Evolutionary conservation across 1,140 invertebrate genomes (phyloP).

Genomic region (Bradynema listronoti): DNA sequence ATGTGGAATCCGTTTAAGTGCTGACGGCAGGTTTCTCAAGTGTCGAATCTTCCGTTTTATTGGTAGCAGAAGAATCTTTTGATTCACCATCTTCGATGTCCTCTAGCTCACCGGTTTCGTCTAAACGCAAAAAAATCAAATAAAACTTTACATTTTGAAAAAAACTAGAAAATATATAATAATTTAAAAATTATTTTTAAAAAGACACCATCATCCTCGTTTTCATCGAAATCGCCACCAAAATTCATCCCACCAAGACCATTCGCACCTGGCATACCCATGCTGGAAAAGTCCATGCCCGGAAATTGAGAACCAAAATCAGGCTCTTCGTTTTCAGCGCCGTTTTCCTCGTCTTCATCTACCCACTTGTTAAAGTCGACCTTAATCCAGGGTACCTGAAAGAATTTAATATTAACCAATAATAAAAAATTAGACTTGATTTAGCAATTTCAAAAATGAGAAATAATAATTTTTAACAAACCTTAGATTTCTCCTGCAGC

Average conservation of each 20-base stretch:
- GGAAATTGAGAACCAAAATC: constrained; percentile 5
- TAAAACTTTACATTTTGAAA: constrained; percentile 2
- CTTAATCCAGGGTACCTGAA: constrained; percentile 81
- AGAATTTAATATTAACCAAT: neutral
- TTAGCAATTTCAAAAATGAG: too few species aligned
- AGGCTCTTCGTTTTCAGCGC: constrained; percentile 59
- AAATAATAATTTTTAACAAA: constrained; percentile 10
- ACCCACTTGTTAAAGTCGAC: constrained; percentile 94
- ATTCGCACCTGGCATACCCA: constrained; percentile 15
- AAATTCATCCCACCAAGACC: constrained; percentile 29
- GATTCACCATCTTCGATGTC: constrained; percentile 23
- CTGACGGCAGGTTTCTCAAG: too few species aligned
- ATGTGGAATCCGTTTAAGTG: too few species aligned
- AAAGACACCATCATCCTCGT: constrained; percentile 2
- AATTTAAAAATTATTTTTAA: neutral
- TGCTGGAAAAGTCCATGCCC: constrained; percentile 24
- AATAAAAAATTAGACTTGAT: too few species aligned
- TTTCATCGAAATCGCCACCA: constrained; percentile 21
- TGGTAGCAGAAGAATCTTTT: too few species aligned
- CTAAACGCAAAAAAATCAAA: constrained; percentile 11
- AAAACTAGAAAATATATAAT: neutral
- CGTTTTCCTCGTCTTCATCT: constrained; percentile 79
- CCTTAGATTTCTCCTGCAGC: constrained; percentile 37
- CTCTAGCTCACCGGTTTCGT: constrained; percentile 27
- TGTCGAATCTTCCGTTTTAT: too few species aligned